Conservation (phyloP, 2,888 invertebrate species). For the Melanotus villosus region DNA sequence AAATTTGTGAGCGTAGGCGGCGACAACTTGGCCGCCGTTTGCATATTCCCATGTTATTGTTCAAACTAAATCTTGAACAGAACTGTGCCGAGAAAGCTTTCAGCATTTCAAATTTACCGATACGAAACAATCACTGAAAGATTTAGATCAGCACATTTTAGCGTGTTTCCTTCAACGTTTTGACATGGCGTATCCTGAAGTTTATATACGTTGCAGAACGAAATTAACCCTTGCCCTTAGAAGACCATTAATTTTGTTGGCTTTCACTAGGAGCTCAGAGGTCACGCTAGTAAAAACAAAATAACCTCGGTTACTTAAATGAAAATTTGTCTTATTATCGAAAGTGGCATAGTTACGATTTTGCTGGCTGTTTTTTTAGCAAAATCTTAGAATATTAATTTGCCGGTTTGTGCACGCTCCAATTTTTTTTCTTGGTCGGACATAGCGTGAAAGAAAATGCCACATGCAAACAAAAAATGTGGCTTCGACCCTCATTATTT, state of each 20-base stretch:
- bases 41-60: constrained; percentile 28
- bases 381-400: constrained; percentile 9
- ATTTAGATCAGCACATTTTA: constrained; percentile 10
- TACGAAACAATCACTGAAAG: constrained; percentile 18
- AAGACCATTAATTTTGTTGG: neutral
- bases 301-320: no score
- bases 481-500: constrained; percentile 48
- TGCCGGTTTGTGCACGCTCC: neutral
- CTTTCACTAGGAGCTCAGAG: neutral
- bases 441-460: constrained; percentile 33
- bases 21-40: constrained; percentile 32
- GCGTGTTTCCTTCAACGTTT: neutral
- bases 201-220: neutral
- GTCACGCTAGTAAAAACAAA: neutral
- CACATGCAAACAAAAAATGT: constrained; percentile 38
- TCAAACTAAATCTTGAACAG: constrained; percentile 13
- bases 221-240: neutral
- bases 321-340: no score
- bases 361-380: neutral
- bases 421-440: constrained; percentile 19
- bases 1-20: constrained; percentile 37
- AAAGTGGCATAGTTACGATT: no score
- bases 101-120: constrained; percentile 20
- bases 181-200: constrained; percentile 11
- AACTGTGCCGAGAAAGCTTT: constrained; percentile 13